Percentiles rank a stretch among this genome's conserved stretches.
These are phyloP conservation scores for Pelosia muscerda DNA, from an alignment of 2,888 invertebrate genomes.

Conservation along the genomic window DNA sequence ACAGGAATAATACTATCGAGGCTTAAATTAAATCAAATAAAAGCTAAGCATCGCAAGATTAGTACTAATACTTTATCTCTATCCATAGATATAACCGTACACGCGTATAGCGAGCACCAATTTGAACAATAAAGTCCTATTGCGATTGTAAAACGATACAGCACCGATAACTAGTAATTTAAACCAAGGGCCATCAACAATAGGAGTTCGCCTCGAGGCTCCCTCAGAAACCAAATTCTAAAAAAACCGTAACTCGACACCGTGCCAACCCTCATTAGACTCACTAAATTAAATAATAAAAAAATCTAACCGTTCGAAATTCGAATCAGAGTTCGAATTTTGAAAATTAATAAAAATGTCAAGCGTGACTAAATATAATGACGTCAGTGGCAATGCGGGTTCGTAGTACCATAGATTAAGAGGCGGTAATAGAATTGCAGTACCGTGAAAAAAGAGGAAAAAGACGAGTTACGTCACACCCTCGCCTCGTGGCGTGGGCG, in stretches of 20 bases:
- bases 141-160: constrained; percentile 72
- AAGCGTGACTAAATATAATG: constrained; percentile 60
- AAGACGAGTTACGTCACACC: constrained; percentile 68
- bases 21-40: background rate
- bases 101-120: constrained; percentile 19
- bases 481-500: constrained; percentile 61
- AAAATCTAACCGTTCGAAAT: constrained; percentile 42
- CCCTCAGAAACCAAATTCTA: constrained; percentile 65
- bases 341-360: constrained; percentile 59
- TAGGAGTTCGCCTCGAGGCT: constrained; percentile 63
- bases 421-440: constrained; percentile 73
- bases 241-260: constrained; percentile 76
- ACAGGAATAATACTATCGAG: background rate
- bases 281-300: constrained; percentile 70
- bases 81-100: constrained; percentile 8
- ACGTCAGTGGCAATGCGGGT: constrained; percentile 60
- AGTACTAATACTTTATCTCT: constrained; percentile 14
- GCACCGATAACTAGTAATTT: constrained; percentile 75
- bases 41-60: background rate
- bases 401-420: constrained; percentile 58
- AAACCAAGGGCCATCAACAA: constrained; percentile 70
- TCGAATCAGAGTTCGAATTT: constrained; percentile 52
- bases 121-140: constrained; percentile 50
- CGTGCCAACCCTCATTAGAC: constrained; percentile 74
- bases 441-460: constrained; percentile 75